Evolutionary conservation across 2,113 vertebrate species (phyloP), one percentile per base, ranked within the genome.

Genomic region (Syrmaticus mikado): DNA sequence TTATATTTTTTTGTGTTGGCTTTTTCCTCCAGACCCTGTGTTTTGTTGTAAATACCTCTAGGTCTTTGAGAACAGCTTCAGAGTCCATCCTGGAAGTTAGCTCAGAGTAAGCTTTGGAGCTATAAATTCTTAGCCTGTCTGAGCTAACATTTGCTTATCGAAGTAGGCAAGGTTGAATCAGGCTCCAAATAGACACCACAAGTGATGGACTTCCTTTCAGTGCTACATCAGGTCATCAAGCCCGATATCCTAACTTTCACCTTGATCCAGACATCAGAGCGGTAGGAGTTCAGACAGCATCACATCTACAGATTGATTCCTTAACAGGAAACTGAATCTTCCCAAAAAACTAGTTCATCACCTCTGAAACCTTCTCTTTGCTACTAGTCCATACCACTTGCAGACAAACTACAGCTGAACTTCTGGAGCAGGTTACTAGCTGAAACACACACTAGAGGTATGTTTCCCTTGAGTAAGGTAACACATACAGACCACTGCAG

Each of bases 311-410:
- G 41, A 20, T 58, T 0, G 1, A 8, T 77, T 67, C 32, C 65
- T 86, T 34, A 43, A 11, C 20, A 52, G 41, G 58, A 83, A 82
- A 46, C 57, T 4, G 0, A 24, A 52, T 32, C 8, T 78, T 32
- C 41, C 21, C 32, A 45, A 2, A 0, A 0, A 82, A 62, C 3
- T 27, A 20, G 8, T 20, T 73, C 27, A 57, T 13, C 40, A 24
- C 12, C 32, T 50, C 8, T 38, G n/a, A 82, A 19, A 30, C 15
- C 8, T 65, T 24, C 34, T 53, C 45, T 66, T 87, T 45, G 28
- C 57, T 68, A 40, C 16, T 58, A 57, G 15, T 52, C 62, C 61
- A 28, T 45, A 28, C 17, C 8, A n/a, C 36, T 40, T 40, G 6
- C 41, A 40, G 38, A 15, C 58, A 68, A 34, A 62, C 22, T 43